These are phyloP conservation scores for Camptogramma bilineatum DNA, from an alignment of 2,888 invertebrate genomes.

Conservation along the genomic window DNA sequence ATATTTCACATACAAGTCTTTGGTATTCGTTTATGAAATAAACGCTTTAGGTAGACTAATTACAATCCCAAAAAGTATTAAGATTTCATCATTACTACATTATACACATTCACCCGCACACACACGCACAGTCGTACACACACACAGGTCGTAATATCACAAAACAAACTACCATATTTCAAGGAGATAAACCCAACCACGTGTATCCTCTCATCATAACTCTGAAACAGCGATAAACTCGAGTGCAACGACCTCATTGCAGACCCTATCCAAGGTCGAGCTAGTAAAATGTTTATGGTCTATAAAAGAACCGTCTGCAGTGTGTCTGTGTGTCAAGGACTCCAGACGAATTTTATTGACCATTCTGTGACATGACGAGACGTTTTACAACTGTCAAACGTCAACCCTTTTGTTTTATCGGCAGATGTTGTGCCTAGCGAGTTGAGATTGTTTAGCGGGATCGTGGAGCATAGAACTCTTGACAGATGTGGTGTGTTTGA, in stretches of 20 bases:
- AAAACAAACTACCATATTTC: slow-evolving; percentile 21
- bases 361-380: slow-evolving; percentile 64
- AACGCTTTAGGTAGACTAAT: no score
- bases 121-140: no score
- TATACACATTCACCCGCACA: neutral
- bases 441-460: slow-evolving; percentile 18
- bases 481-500: slow-evolving; percentile 30
- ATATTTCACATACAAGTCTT: neutral
- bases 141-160: neutral
- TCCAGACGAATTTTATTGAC: slow-evolving; percentile 79
- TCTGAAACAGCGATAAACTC: slow-evolving; percentile 67
- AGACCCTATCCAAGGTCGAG: slow-evolving; percentile 83
- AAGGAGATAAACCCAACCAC: slow-evolving; percentile 34
- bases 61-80: no score
- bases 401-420: slow-evolving; percentile 60
- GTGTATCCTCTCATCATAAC: slow-evolving; percentile 57
- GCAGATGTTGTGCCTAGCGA: slow-evolving; percentile 48
- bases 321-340: slow-evolving; percentile 84
- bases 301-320: slow-evolving; percentile 82
- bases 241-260: slow-evolving; percentile 83
- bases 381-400: slow-evolving; percentile 63
- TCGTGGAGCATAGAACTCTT: slow-evolving; percentile 19
- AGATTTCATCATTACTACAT: neutral
- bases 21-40: no score
- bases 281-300: slow-evolving; percentile 85